These are phyloP conservation scores for Hydrochoerus hydrochaeris DNA, from an alignment of 2,113 vertebrate species.

Conservation along the genomic window DNA sequence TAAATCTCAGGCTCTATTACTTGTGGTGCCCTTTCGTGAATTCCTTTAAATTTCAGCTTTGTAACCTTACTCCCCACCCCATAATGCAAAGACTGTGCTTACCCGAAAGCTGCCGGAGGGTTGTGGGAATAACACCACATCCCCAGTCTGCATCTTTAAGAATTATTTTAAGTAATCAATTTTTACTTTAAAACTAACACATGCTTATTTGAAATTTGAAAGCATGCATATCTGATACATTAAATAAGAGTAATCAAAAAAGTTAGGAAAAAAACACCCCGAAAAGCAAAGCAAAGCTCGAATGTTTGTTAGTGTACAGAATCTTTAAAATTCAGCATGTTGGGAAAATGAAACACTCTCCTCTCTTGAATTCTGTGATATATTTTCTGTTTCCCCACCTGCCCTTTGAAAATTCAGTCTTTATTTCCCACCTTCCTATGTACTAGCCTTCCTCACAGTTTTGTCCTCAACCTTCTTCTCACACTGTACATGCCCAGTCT, in stretches of 20 bases:
- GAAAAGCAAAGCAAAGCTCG: constrained; percentile 42
- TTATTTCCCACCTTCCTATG: background rate
- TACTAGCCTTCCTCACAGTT: background rate
- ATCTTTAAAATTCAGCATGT: constrained; percentile 4
- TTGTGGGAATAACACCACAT: no score
- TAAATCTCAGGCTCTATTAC: no score
- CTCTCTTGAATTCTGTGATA: constrained; percentile 29
- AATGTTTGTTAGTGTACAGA: background rate
- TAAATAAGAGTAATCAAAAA: background rate
- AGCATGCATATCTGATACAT: background rate
- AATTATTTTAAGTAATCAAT: background rate
- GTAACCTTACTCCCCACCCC: no score
- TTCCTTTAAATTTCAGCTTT: no score
- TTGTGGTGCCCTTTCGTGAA: no score
- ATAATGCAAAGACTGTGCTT: no score
- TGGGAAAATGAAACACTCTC: constrained; percentile 33
- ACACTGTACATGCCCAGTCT: background rate
- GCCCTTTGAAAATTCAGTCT: constrained; percentile 51
- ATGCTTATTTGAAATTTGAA: background rate
- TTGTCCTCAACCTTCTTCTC: constrained; percentile 35
- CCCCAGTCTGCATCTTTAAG: no score
- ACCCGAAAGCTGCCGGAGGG: no score
- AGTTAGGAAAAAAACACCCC: constrained; percentile 39
- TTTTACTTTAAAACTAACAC: background rate
- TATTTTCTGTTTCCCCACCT: constrained; percentile 27